Evolutionary conservation across 2,888 invertebrate species (phyloP).

Genomic region (Caenorhabditis sp.): DNA sequence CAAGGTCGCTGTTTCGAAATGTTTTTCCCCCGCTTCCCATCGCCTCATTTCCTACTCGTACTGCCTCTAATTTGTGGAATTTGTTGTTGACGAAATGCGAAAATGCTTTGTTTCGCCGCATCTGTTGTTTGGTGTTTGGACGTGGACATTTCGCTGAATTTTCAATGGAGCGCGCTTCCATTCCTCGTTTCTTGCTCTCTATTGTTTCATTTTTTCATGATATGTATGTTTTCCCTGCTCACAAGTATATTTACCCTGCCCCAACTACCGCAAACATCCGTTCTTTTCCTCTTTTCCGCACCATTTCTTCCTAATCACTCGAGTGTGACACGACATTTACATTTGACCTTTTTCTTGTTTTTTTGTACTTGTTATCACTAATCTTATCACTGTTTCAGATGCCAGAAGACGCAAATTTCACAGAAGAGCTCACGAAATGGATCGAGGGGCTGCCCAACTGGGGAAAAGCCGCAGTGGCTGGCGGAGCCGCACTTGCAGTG

Average conservation of each 20-base stretch:
- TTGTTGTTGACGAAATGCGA: neutral
- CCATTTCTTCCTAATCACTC: too few relatives aligned
- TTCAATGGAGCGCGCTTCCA: neutral
- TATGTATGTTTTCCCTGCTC: neutral
- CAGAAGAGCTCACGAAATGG: slow-evolving; percentile 60
- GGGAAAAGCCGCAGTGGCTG: slow-evolving; percentile 74
- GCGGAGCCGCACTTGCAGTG: slow-evolving; percentile 66
- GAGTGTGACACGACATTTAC: neutral
- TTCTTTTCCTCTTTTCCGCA: neutral
- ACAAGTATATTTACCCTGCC: neutral
- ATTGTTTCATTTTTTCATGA: too few relatives aligned
- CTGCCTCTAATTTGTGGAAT: too few relatives aligned
- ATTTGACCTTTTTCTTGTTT: neutral
- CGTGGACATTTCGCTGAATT: neutral
- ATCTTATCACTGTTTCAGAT: neutral
- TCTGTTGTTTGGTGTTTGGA: neutral
- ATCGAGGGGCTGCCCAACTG: slow-evolving; percentile 70
- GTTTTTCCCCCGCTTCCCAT: neutral
- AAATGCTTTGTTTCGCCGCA: neutral
- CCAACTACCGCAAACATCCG: neutral
- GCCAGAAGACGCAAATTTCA: slow-evolving; percentile 37
- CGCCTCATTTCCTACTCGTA: neutral
- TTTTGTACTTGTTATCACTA: neutral
- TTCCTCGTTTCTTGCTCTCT: neutral
- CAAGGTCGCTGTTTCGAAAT: neutral